These are phyloP conservation scores for Vidua chalybeata DNA, from an alignment of 2,113 vertebrate genomes.

Conservation along the genomic window DNA sequence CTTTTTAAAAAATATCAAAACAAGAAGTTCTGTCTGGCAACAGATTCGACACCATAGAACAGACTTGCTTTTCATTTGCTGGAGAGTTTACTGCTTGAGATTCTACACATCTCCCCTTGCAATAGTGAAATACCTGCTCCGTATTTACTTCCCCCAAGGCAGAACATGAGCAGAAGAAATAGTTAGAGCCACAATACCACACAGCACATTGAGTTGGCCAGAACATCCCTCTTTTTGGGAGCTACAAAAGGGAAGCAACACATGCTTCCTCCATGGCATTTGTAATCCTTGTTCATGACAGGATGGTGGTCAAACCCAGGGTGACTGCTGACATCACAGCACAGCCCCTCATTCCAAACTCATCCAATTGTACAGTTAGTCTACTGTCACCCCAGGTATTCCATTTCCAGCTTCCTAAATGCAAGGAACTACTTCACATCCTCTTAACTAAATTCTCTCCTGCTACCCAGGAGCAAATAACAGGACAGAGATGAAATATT, in stretches of 20 bases:
- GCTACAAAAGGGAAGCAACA: neutral
- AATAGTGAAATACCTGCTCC: neutral
- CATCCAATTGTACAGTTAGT: neutral
- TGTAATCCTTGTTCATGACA: neutral
- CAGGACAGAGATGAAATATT: neutral
- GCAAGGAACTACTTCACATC: neutral
- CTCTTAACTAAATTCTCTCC: neutral
- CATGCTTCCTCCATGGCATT: neutral
- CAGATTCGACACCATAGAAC: neutral
- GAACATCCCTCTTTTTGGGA: neutral
- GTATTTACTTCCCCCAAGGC: neutral
- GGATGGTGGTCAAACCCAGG: neutral
- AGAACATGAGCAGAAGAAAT: neutral
- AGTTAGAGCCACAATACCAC: neutral
- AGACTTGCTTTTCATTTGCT: neutral
- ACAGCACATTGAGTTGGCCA: accelerated
- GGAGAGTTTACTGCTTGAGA: neutral
- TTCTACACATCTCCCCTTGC: neutral
- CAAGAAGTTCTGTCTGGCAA: neutral
- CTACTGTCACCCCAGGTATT: neutral
- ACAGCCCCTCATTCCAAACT: neutral
- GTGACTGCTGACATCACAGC: neutral
- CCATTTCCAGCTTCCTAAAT: neutral
- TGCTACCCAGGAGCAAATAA: neutral
- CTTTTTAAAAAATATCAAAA: neutral